These are phyloP conservation scores for Pseudopipra pipra DNA, from an alignment of 2,113 vertebrate species.

Conservation along the genomic window DNA sequence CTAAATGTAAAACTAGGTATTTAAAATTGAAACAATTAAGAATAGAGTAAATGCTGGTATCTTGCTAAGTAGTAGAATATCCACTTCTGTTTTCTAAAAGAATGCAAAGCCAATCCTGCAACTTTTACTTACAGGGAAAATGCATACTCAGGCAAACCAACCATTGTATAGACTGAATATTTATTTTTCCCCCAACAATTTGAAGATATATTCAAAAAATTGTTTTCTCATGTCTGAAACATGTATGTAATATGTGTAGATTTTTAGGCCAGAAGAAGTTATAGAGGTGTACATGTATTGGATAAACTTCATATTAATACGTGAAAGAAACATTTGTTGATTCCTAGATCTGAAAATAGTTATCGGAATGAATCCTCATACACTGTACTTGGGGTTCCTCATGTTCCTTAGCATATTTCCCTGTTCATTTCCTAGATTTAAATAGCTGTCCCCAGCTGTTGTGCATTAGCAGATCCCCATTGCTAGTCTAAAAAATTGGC, in stretches of 20 bases:
- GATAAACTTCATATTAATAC: background rate
- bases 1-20: background rate
- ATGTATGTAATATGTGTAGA: background rate
- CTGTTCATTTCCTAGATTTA: constrained; percentile 7
- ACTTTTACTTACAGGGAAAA: background rate
- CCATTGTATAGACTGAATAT: background rate
- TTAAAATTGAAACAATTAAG: background rate
- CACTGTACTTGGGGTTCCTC: background rate
- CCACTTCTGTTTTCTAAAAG: background rate
- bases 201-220: background rate
- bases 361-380: background rate
- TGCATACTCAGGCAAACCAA: background rate
- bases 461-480: constrained; percentile 8
- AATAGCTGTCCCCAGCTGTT: constrained; percentile 32
- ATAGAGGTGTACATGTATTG: background rate
- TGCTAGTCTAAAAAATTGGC: constrained; percentile 5
- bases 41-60: background rate
- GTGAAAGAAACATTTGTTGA: background rate
- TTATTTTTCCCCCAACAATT: background rate
- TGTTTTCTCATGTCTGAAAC: background rate
- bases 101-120: background rate
- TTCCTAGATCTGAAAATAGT: background rate
- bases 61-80: background rate
- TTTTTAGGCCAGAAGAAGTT: background rate
- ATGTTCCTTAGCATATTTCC: background rate